phyloP scores from a whole-genome alignment of 2,888 invertebrate genomes.

The Lepidocyrtinus sp. region DNA sequence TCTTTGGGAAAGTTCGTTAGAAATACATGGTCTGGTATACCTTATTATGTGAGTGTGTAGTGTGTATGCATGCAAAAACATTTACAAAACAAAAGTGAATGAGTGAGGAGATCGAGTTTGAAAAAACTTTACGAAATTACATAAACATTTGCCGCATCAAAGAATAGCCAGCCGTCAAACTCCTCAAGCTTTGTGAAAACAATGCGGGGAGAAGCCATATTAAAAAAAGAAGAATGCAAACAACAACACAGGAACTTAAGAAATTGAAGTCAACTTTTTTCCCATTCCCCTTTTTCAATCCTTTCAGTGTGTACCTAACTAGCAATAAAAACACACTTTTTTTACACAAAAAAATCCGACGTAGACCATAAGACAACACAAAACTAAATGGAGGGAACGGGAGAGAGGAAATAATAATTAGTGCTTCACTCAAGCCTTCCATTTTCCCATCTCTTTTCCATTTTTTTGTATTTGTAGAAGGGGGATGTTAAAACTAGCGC shows the following conservation, averaged over 20 bases:
- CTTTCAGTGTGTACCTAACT: not conserved
- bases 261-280: constrained; percentile 49
- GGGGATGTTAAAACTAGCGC: constrained; percentile 36
- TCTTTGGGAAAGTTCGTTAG: constrained; percentile 44
- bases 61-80: too few relatives aligned
- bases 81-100: too few relatives aligned
- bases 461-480: not conserved
- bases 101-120: not conserved
- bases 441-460: constrained; percentile 29
- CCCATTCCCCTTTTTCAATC: constrained; percentile 17
- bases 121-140: constrained; percentile 51
- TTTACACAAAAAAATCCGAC: not conserved
- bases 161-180: constrained; percentile 44
- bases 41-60: not conserved
- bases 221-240: constrained; percentile 42
- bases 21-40: not conserved
- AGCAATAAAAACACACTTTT: not conserved
- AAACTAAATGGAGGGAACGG: constrained; percentile 44
- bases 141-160: constrained; percentile 55
- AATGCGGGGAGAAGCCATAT: constrained; percentile 21
- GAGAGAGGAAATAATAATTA: constrained; percentile 61
- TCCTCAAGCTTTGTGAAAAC: constrained; percentile 37
- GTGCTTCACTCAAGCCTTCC: constrained; percentile 57
- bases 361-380: constrained; percentile 19
- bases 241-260: constrained; percentile 18